Evolutionary conservation across 2,113 vertebrate genomes (phyloP).

Genomic region (Sinocyclocheilus maitianheensis): DNA sequence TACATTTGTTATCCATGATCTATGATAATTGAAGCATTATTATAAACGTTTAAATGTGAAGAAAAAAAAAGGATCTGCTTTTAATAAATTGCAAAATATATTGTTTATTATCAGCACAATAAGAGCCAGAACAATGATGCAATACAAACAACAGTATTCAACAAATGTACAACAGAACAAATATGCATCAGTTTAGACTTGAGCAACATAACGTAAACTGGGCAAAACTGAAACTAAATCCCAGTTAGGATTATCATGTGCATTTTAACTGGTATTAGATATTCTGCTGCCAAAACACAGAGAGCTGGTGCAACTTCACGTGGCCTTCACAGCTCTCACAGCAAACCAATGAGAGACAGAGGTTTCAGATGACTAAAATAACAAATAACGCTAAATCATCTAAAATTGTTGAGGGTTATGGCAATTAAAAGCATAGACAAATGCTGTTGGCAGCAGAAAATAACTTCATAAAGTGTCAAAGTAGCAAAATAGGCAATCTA

Average conservation of each 20-base stretch:
- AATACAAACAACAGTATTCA: slow-evolving; percentile 46
- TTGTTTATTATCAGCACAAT: slow-evolving; percentile 57
- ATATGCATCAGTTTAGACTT: slow-evolving; percentile 1
- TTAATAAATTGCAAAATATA: slow-evolving; percentile 54
- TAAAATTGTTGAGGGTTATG: background rate
- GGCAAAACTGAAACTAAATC: background rate
- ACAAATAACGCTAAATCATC: background rate
- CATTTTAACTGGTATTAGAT: background rate
- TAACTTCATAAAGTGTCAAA: slow-evolving; percentile 1
- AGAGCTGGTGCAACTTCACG: slow-evolving; percentile 40
- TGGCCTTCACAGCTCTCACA: slow-evolving; percentile 24
- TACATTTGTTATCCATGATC: background rate
- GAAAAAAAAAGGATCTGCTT: background rate
- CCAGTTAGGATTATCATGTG: slow-evolving; percentile 23
- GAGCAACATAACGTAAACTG: background rate
- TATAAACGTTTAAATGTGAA: background rate
- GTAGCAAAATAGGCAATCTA: slow-evolving; percentile 34
- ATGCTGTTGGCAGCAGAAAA: slow-evolving; percentile 21
- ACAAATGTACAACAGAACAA: slow-evolving; percentile 31
- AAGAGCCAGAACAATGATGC: slow-evolving; percentile 50
- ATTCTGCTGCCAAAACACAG: slow-evolving; percentile 27
- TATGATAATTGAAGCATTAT: background rate
- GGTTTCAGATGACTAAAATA: background rate
- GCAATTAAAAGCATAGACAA: background rate
- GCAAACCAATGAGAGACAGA: background rate